A percentile compares a stretch with the other conserved stretches of the same genome.
phyloP scores from a whole-genome alignment of 2,888 invertebrate species.

The Lasioglossum figueresi region DNA sequence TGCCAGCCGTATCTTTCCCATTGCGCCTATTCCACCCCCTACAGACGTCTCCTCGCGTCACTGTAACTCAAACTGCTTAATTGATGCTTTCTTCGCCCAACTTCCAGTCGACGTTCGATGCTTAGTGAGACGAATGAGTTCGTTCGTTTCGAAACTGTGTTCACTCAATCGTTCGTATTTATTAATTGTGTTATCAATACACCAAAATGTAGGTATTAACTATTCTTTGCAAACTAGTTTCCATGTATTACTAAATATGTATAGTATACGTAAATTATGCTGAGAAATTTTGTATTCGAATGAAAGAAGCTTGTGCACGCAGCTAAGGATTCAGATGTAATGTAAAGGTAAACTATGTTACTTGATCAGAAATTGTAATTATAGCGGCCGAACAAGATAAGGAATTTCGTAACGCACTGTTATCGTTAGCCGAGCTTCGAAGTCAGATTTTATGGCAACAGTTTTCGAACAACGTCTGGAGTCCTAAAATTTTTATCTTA shows the following conservation, averaged over 20 bases:
- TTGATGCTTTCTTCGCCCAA: slow-evolving; percentile 57
- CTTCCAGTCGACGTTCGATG: background rate
- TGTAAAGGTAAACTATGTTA: slow-evolving; percentile 8
- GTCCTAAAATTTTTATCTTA: slow-evolving; percentile 33
- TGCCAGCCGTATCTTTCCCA: slow-evolving; percentile 76
- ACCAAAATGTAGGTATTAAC: background rate
- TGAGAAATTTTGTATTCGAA: background rate
- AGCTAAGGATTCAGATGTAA: background rate
- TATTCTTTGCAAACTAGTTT: background rate
- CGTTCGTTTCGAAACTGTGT: background rate
- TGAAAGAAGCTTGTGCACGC: background rate
- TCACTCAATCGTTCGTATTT: too few relatives aligned
- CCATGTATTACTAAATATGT: background rate
- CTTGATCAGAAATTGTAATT: slow-evolving; percentile 18
- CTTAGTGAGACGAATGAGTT: background rate
- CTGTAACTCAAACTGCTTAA: slow-evolving; percentile 78
- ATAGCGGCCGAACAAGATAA: slow-evolving; percentile 12
- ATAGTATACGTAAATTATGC: background rate
- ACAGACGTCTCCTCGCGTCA: slow-evolving; percentile 36
- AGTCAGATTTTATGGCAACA: slow-evolving; percentile 26
- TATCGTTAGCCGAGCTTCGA: slow-evolving; percentile 36
- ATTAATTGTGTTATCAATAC: too few relatives aligned
- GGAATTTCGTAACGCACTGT: slow-evolving; percentile 34
- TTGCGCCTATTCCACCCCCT: slow-evolving; percentile 64
- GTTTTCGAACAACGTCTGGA: slow-evolving; percentile 41